Evolutionary conservation across 2,113 vertebrate genomes (phyloP), one percentile per base, ranked within the genome.

Genomic region (Corynorhinus townsendii): DNA sequence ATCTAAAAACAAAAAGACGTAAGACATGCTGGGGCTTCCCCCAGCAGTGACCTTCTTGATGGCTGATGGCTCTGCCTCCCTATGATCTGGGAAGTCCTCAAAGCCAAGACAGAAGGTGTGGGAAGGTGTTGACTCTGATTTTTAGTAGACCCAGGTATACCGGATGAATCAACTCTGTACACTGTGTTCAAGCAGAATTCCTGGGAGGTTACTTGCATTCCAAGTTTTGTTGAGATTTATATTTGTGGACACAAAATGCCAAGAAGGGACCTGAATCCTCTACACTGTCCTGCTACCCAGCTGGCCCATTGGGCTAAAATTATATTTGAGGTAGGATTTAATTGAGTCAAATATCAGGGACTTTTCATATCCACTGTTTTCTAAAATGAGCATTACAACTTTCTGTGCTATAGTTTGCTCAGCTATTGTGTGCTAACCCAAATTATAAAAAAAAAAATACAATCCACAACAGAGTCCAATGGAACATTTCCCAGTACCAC

Each of bases 281-380:
- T 24, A 62, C 20, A 38, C 6, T 3, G 2, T 40, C 66, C 45
- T 9, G 8, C 49, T 59, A 68, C 43, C 11, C 49, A 49, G 26
- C 33, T 3, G 1, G 38, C 82, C 28, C 6, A 49, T 26, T 30
- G 30, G 14, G 16, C n/a, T 89, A 73, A n/a, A 79, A n/a, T 26
- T 77, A 8, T 20, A 79, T 89, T 59, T 86, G 38, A 90, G 54
- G 49, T 62, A 66, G 62, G 24, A 89, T 66, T 89, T 86, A 84
- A 71, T 2, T 64, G 45, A 86, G 28, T 81, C 30, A 64, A 79
- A 79, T 82, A 75, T 88, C 35, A 76, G 26, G 24, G 7, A 30
- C 35, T 16, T 95, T 96, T 75, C 84, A 81, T 10, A 86, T 75
- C 38, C 45, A 66, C 85, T 89, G 69, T 82, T 89, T 86, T 97